Percentiles rank a stretch among this genome's conserved stretches.
These are phyloP conservation scores for Ophraella communa DNA, from an alignment of 2,888 invertebrate species.

Conservation along the genomic window DNA sequence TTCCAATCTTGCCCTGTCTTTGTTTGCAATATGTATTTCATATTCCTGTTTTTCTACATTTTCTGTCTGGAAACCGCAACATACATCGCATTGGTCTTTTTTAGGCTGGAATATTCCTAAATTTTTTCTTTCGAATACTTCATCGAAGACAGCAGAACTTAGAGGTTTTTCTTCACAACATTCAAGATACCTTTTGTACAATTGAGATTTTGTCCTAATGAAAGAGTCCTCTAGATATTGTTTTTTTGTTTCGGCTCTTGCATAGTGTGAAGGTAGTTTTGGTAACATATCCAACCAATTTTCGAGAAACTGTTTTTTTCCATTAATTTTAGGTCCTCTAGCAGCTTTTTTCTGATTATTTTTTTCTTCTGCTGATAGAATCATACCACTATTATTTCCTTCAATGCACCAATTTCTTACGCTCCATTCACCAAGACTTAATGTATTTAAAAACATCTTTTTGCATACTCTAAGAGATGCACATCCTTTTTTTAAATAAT, in stretches of 20 bases:
- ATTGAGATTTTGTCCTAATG: neutral
- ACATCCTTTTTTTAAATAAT: neutral
- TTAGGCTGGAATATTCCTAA: neutral
- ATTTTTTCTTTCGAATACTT: neutral
- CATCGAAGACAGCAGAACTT: neutral
- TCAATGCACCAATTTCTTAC: neutral
- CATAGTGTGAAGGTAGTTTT: neutral
- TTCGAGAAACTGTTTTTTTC: neutral
- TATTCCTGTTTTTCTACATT: constrained; percentile 25
- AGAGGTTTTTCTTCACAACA: neutral
- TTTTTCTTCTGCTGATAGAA: neutral
- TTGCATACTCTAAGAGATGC: neutral
- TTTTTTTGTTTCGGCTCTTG: neutral
- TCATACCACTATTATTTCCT: neutral
- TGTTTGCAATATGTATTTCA: constrained; percentile 14
- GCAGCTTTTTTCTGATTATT: neutral
- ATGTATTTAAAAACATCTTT: neutral
- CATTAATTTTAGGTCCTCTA: neutral
- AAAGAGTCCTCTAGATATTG: neutral
- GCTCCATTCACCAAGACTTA: neutral
- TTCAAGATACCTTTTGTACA: neutral
- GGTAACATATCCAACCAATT: neutral
- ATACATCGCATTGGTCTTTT: neutral
- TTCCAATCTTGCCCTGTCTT: constrained; percentile 28
- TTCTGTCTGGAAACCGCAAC: neutral